Base-by-base conservation (phyloP, 2,797 vertebrate genomes). In the Iguana delicatissima region DNA sequence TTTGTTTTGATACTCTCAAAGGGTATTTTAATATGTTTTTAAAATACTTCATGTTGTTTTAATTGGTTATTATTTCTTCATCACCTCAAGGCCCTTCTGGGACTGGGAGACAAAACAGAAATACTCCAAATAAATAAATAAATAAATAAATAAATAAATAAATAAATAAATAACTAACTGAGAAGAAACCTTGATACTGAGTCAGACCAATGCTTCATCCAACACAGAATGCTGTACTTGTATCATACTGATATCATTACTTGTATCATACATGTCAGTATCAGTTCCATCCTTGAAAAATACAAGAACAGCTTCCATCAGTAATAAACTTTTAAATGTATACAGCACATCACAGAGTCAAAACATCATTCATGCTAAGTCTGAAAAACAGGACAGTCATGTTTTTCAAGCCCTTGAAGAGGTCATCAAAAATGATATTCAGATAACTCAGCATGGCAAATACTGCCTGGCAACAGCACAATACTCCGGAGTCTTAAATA, bases 371-470 rank as follows among this genome's bases (percentile, higher is more conserved):
- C 35, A 73, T 57, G 55, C 3, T 79, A 38, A 32, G 32, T 35
- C 29, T 52, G 3, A n/a, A 62, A 89, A 83, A 55, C 2, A 8
- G 32, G 16, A 29, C 18, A 74, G 29, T 50, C 20, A 35, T 85
- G 22, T 59, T 89, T 79, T 64, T 64, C 72, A 89, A 42, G 46
- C 20, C 67, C 22, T n/a, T 64, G 72, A 89, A 77, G 32, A 84
- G 73, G 38, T 38, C 42, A 85, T 22, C 50, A 9, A 29, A 77
- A 64, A 46, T 22, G 62, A 69, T 32, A 24, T 69, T 29, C 10
- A 3, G 16, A 67, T 74, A 83, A 46, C 18, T 42, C 67, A 22
- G 50, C 67, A 22, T 46, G 26, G 26, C 46, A 80, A 46, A 67
- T n/a, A 84, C 59, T 89, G 38, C 62, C 24, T 80, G 32, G 74